A percentile compares a stretch with the other conserved stretches of the same genome.
These are phyloP conservation scores for Agrotis puta DNA, from an alignment of 2,888 invertebrate genomes.

Conservation along the genomic window DNA sequence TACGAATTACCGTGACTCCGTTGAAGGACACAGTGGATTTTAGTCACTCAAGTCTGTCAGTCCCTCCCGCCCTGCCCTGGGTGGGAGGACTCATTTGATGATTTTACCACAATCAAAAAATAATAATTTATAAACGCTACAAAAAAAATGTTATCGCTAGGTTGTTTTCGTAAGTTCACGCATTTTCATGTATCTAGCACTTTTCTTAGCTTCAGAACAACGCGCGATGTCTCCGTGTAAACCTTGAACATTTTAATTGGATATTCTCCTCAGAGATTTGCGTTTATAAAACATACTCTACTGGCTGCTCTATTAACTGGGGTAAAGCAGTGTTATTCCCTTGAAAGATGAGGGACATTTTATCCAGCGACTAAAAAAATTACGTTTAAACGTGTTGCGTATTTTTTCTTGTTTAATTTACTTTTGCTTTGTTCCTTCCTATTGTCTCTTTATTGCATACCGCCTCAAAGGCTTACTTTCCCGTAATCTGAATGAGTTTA, in stretches of 20 bases:
- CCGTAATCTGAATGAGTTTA: conserved; percentile 78
- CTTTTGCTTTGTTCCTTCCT: conserved; percentile 75
- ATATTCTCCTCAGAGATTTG: conserved; percentile 27
- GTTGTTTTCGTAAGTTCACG: background rate
- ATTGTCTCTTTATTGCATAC: conserved; percentile 78
- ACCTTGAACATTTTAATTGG: conserved; percentile 51
- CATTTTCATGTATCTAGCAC: background rate
- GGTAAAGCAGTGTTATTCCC: conserved; percentile 53
- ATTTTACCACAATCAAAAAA: no score
- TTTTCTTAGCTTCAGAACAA: background rate
- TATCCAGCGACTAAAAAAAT: conserved; percentile 72
- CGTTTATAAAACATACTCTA: conserved; percentile 20
- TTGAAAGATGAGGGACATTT: conserved; percentile 64
- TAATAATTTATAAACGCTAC: no score
- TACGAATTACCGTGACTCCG: no score
- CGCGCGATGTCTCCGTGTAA: background rate
- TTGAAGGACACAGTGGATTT: no score
- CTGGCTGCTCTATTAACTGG: conserved; percentile 7
- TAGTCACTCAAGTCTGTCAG: no score
- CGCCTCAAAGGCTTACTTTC: conserved; percentile 69
- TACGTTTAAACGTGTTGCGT: conserved; percentile 75
- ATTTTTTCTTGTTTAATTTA: conserved; percentile 80
- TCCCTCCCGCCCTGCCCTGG: no score
- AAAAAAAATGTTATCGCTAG: no score
- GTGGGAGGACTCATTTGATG: no score